Evolutionary conservation across 2,113 vertebrate species (phyloP).

Genomic region (Corythoichthys intestinalis): DNA sequence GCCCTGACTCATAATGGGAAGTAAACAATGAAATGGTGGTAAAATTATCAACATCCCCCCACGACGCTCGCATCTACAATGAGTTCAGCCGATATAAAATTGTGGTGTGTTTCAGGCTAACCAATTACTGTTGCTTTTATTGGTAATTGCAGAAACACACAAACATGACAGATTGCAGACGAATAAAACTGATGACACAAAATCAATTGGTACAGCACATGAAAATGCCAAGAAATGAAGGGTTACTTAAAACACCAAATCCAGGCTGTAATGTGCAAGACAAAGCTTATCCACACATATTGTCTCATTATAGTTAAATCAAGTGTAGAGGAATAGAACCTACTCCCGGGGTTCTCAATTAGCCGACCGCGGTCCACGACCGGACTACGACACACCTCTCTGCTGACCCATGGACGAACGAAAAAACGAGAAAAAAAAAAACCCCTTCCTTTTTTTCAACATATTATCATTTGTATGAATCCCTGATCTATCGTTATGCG

Average conservation of each 20-base stretch:
- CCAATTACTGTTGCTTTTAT: slow-evolving; percentile 21
- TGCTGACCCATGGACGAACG: no score
- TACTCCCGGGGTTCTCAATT: no score
- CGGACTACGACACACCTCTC: no score
- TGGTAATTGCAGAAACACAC: slow-evolving; percentile 4
- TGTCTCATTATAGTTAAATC: slow-evolving; percentile 30
- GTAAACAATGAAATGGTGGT: slow-evolving; percentile 25
- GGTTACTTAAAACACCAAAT: slow-evolving; percentile 27
- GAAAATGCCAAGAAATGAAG: slow-evolving; percentile 30
- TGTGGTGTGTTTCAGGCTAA: slow-evolving; percentile 3
- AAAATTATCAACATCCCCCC: slow-evolving; percentile 5
- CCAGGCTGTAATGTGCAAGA: slow-evolving; percentile 32
- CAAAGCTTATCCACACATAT: slow-evolving; percentile 21
- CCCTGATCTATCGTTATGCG: no score
- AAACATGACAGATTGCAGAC: slow-evolving; percentile 11
- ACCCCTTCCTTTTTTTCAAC: no score
- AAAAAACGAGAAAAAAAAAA: no score
- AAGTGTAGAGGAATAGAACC: slow-evolving; percentile 2
- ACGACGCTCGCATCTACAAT: no score
- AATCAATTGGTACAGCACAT: slow-evolving; percentile 16
- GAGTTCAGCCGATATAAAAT: not conserved
- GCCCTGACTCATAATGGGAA: slow-evolving; percentile 24
- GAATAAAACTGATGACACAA: slow-evolving; percentile 14
- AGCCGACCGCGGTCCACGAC: no score
- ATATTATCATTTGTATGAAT: no score